These are phyloP conservation scores for Rhyacophila evoluta DNA, from an alignment of 2,888 invertebrate species.

Conservation along the genomic window DNA sequence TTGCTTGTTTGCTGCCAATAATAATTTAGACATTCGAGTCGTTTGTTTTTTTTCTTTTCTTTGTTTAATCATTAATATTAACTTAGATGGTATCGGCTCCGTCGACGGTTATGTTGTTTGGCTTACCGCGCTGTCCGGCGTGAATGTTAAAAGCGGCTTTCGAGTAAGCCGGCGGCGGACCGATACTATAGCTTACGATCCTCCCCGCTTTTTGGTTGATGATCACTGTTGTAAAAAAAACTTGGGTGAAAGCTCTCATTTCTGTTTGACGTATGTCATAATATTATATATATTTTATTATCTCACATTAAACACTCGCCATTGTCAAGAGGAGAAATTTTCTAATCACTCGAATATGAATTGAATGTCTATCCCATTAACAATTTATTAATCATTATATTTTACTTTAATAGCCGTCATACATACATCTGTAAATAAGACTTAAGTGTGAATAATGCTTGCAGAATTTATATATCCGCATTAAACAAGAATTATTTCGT, in stretches of 20 bases:
- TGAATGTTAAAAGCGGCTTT: background rate
- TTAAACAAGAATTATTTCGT: background rate
- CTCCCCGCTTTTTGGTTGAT: constrained; percentile 30
- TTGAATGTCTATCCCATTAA: constrained; percentile 22
- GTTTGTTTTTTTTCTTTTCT: background rate
- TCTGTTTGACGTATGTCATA: constrained; percentile 17
- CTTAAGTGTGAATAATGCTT: constrained; percentile 17
- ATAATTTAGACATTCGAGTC: background rate
- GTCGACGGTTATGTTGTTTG: background rate
- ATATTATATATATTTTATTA: background rate
- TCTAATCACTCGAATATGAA: constrained; percentile 1
- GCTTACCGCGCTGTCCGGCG: background rate
- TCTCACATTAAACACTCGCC: constrained; percentile 18
- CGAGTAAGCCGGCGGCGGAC: background rate
- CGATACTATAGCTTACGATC: constrained; percentile 10
- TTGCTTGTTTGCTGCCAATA: constrained; percentile 22
- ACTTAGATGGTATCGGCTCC: background rate
- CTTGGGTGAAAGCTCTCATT: constrained; percentile 27
- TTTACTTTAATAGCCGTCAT: constrained; percentile 2
- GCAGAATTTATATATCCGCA: constrained; percentile 1
- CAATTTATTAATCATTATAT: constrained; percentile 3
- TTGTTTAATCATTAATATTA: background rate
- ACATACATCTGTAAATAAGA: constrained; percentile 11
- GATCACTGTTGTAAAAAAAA: constrained; percentile 28
- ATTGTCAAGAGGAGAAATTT: constrained; percentile 22